phyloP scores from a whole-genome alignment of 2,888 invertebrate species.

The Meta bourneti region DNA sequence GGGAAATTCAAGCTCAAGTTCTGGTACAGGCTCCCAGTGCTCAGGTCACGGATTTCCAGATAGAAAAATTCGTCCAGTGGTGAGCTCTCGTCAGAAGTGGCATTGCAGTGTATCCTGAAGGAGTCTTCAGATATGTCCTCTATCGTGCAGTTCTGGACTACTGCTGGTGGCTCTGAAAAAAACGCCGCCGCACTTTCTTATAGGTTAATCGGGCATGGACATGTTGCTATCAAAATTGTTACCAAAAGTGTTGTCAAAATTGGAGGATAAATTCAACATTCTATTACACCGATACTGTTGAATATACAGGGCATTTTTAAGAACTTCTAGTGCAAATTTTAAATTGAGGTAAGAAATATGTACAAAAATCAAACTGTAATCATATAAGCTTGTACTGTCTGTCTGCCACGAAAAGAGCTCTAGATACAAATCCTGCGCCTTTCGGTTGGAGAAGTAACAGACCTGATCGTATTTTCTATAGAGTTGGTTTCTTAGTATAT shows the following conservation, averaged over 20 bases:
- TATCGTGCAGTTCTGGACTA: slow-evolving; percentile 52
- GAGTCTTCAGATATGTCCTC: slow-evolving; percentile 30
- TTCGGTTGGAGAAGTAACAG: too few species aligned
- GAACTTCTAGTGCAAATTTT: too few species aligned
- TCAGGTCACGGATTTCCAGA: slow-evolving; percentile 8
- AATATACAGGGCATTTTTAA: too few species aligned
- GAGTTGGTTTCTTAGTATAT: too few species aligned
- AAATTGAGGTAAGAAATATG: too few species aligned
- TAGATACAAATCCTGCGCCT: too few species aligned
- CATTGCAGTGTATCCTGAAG: slow-evolving; percentile 49
- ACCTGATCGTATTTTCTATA: too few species aligned
- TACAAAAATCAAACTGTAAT: too few species aligned
- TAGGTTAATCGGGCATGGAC: slow-evolving; percentile 41
- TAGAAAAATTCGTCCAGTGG: slow-evolving; percentile 38
- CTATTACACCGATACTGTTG: too few species aligned
- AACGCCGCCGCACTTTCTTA: slow-evolving; percentile 38
- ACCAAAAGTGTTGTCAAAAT: background rate
- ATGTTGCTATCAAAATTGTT: background rate
- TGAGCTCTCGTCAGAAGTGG: background rate
- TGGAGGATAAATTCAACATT: too few species aligned
- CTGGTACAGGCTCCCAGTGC: slow-evolving; percentile 18
- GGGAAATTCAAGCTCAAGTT: slow-evolving; percentile 44
- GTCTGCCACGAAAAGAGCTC: too few species aligned
- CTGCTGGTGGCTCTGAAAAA: slow-evolving; percentile 47
- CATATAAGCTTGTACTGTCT: too few species aligned